Percentiles rank a stretch among this genome's conserved stretches.
Evolutionary conservation across 2,797 vertebrate genomes (phyloP).

Genomic region (Sebastes flavidus): DNA sequence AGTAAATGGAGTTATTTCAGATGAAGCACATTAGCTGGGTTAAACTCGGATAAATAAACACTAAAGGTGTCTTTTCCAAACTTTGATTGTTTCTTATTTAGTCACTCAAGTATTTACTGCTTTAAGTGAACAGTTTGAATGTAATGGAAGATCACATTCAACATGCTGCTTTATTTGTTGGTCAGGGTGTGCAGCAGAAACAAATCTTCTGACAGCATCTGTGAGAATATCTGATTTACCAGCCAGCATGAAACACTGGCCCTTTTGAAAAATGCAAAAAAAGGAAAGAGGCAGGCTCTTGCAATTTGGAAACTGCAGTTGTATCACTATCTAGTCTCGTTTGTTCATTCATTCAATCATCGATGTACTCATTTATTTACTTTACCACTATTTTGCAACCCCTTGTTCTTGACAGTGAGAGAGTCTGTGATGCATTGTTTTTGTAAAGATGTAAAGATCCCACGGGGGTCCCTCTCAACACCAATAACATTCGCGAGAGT

Average conservation of each 20-base stretch:
- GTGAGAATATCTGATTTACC: background rate
- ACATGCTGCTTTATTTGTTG: background rate
- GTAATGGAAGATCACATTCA: background rate
- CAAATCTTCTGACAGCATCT: background rate
- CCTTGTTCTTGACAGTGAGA: background rate
- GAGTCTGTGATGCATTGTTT: background rate
- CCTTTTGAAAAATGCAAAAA: background rate
- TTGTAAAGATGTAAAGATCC: background rate
- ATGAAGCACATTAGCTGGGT: background rate
- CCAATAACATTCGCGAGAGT: background rate
- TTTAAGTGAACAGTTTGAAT: background rate
- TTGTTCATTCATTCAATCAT: background rate
- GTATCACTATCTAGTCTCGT: background rate
- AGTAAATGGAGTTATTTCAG: background rate
- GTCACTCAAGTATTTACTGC: background rate
- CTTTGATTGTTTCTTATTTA: background rate
- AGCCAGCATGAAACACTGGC: background rate
- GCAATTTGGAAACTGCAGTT: background rate
- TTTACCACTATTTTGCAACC: background rate
- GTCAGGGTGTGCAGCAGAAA: background rate
- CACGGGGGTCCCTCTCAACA: background rate
- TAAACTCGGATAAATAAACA: background rate
- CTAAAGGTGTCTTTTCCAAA: background rate
- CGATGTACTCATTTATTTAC: background rate
- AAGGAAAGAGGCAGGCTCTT: background rate